phyloP scores from a whole-genome alignment of 1,140 invertebrate species.

The Drosophila simulans region DNA sequence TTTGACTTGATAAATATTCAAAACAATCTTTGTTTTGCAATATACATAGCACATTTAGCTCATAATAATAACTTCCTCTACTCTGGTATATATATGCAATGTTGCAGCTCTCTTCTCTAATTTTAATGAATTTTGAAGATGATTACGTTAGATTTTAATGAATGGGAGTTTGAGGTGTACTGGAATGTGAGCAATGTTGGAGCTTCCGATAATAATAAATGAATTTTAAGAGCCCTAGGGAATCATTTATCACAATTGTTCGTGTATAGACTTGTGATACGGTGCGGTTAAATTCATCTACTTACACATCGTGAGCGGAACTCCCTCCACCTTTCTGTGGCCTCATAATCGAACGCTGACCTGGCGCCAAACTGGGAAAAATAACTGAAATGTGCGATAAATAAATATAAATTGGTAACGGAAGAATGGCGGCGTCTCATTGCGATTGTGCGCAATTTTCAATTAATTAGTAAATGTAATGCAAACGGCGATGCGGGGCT shows the following conservation, averaged over 20 bases:
- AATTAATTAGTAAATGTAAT: constrained; percentile 82
- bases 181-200: background rate
- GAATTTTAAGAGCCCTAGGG: background rate
- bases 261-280: constrained; percentile 1
- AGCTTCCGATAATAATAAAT: constrained; percentile 4
- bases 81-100: background rate
- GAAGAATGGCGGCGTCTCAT: constrained; percentile 70
- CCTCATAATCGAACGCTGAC: constrained; percentile 9
- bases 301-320: constrained; percentile 13
- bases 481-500: constrained; percentile 41
- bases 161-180: background rate
- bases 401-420: constrained; percentile 78
- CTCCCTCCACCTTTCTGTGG: background rate
- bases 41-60: background rate
- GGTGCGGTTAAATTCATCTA: constrained; percentile 14
- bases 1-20: too few relatives aligned
- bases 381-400: constrained; percentile 52
- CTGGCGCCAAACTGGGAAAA: constrained; percentile 27
- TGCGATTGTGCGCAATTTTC: constrained; percentile 67
- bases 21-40: too few relatives aligned
- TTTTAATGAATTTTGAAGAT: background rate
- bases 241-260: constrained; percentile 27
- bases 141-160: background rate
- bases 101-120: background rate
- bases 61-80: too few relatives aligned